phyloP scores from a whole-genome alignment of 1,140 invertebrate genomes.

The Homalodisca vitripennis region DNA sequence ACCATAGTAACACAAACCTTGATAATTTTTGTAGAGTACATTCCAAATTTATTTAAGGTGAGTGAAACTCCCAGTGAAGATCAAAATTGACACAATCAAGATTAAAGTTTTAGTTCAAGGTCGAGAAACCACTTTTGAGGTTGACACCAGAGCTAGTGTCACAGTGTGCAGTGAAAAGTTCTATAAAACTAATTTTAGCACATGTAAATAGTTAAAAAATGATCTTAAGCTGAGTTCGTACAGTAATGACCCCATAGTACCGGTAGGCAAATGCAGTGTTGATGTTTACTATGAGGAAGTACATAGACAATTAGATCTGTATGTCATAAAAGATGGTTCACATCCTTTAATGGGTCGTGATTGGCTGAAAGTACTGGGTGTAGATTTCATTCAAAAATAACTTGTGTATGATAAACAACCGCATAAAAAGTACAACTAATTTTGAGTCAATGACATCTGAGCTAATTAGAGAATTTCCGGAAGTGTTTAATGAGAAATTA shows the following conservation, averaged over 20 bases:
- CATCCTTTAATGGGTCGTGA: neutral
- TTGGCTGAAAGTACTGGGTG: neutral
- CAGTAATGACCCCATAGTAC: neutral
- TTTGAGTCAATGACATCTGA: no score
- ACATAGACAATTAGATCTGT: no score
- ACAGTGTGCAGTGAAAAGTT: neutral
- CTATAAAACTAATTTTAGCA: neutral
- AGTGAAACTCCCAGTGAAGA: no score
- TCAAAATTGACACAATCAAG: neutral
- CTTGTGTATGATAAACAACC: no score
- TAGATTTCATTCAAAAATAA: neutral
- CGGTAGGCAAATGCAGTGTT: neutral
- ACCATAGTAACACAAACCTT: neutral
- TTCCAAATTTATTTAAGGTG: neutral
- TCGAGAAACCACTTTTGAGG: no score
- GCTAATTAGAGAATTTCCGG: no score
- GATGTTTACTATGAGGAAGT: neutral
- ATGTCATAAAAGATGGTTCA: no score
- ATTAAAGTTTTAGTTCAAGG: no score
- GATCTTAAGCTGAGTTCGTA: no score
- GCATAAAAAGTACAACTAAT: no score
- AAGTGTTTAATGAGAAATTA: no score
- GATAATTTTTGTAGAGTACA: neutral
- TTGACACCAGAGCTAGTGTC: no score
- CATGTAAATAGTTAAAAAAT: neutral